These are phyloP conservation scores for Danionella cerebrum DNA, from an alignment of 2,113 vertebrate species.

Conservation along the genomic window DNA sequence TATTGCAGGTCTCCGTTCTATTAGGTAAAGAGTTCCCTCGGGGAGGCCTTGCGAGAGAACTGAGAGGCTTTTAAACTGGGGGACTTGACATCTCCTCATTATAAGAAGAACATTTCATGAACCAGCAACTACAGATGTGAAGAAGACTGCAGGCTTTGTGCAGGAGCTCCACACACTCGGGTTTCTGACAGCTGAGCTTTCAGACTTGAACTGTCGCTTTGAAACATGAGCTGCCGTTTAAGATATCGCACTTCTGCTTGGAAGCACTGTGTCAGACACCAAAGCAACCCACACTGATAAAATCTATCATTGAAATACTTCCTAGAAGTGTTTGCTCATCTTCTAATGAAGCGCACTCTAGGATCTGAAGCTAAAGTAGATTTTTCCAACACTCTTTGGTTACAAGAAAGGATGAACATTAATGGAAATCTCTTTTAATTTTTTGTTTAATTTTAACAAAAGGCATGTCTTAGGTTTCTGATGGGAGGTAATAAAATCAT, in stretches of 20 bases:
- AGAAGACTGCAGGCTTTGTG: constrained; percentile 14
- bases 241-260: not conserved
- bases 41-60: not conserved
- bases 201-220: not conserved
- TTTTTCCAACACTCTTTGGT: too few species aligned
- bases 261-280: not conserved
- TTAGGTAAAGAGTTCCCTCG: not conserved
- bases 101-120: not conserved
- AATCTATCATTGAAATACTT: not conserved
- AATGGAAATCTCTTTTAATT: too few species aligned
- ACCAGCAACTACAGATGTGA: constrained; percentile 4
- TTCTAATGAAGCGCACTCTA: not conserved
- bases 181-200: constrained; percentile 9
- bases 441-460: too few species aligned
- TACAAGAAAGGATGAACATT: too few species aligned
- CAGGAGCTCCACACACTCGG: not conserved
- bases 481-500: too few species aligned
- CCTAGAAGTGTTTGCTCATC: not conserved
- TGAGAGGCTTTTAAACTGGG: too few species aligned
- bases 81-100: constrained; percentile 1
- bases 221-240: not conserved
- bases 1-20: too few species aligned
- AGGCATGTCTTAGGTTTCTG: too few species aligned
- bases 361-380: not conserved
- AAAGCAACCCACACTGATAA: not conserved